These are phyloP conservation scores for Lacerta agilis DNA, from an alignment of 2,797 vertebrate genomes.

Conservation along the genomic window DNA sequence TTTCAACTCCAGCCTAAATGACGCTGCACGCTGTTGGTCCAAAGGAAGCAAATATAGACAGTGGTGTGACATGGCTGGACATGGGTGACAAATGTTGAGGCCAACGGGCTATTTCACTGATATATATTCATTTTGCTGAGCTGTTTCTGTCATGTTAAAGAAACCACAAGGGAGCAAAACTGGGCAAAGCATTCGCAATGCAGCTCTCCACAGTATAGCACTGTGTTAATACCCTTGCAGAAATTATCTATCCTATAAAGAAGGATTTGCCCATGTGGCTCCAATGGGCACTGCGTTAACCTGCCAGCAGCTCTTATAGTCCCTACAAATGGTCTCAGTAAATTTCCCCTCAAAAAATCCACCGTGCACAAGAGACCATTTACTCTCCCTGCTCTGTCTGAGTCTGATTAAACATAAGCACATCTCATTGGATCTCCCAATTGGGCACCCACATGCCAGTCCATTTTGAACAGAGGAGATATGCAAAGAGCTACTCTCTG, in stretches of 20 bases:
- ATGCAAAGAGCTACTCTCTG: too few relatives aligned
- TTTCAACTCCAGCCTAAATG: slow-evolving; percentile 52
- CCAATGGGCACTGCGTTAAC: background rate
- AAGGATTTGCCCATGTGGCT: background rate
- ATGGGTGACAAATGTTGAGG: background rate
- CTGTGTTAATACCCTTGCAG: background rate
- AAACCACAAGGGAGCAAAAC: background rate
- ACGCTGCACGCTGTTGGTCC: slow-evolving; percentile 23
- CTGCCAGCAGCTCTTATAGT: background rate
- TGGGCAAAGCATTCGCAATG: too few relatives aligned
- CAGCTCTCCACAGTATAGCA: background rate
- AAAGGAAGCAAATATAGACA: slow-evolving; percentile 16
- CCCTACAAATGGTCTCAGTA: background rate
- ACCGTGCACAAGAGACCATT: too few relatives aligned
- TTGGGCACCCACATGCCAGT: too few relatives aligned
- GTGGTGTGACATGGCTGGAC: background rate
- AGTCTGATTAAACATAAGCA: too few relatives aligned
- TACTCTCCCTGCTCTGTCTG: too few relatives aligned
- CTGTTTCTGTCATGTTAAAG: background rate
- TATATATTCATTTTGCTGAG: background rate
- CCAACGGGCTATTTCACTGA: background rate
- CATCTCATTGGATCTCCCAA: too few relatives aligned
- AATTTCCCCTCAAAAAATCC: too few relatives aligned
- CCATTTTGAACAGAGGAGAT: too few relatives aligned
- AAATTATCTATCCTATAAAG: background rate